Evolutionary conservation across 1,140 invertebrate genomes (phyloP), one percentile per base, ranked within the genome.

Genomic region (Plutomurus gul): DNA sequence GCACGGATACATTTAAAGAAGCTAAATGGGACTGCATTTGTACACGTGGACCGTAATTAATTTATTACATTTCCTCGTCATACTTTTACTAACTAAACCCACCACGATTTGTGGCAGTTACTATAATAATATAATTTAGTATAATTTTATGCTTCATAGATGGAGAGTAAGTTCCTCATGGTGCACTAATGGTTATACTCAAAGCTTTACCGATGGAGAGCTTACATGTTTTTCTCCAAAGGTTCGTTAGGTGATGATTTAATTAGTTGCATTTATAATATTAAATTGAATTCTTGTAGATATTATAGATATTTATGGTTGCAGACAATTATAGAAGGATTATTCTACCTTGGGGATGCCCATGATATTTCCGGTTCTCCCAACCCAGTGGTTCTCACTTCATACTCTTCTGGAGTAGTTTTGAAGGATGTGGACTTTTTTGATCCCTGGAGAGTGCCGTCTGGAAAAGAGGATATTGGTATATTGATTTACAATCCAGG

Each of bases 21-120:
- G 16, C 20, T 10, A 1, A 25, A 37, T 79, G 78, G 78, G 71
- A 79, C 20, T 79, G 78, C 18, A n/a, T 79, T 40, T 79, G 78
- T 36, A 75, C 72, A 0, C 27, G 70, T 20, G 78, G 78, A 39
- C 36, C 78, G 78, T 79, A 79, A 40, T 30, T 75, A 27, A 36
- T 18, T 46, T 30, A 33, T n/a, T n/a, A n/a, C n/a, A n/a, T n/a
- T n/a, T n/a, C n/a, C n/a, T n/a, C n/a, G n/a, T n/a, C n/a, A n/a
- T n/a, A n/a, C n/a, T n/a, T n/a, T n/a, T n/a, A n/a, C n/a, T n/a
- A n/a, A n/a, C n/a, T n/a, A n/a, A n/a, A n/a, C n/a, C n/a, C n/a
- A n/a, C n/a, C n/a, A n/a, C n/a, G n/a, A n/a, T n/a, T n/a, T n/a
- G n/a, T n/a, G n/a, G n/a, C n/a, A n/a, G n/a, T n/a, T n/a, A n/a